Evolutionary conservation across 1,140 invertebrate species (phyloP).

Genomic region (Metaphire vulgaris): DNA sequence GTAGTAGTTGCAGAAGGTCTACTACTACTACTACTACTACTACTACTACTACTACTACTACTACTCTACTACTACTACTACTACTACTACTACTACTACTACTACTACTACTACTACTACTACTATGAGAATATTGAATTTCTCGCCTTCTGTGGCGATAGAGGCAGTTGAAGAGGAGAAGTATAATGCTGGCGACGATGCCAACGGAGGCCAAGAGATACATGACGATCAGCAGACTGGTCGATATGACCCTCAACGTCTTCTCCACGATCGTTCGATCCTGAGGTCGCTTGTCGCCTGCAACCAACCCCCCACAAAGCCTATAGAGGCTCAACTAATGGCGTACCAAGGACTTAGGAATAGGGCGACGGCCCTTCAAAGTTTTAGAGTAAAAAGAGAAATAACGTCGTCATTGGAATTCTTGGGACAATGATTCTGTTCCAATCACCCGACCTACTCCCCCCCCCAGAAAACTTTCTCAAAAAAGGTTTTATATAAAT

Average conservation of each 20-base stretch:
- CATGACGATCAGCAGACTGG: slow-evolving; percentile 84
- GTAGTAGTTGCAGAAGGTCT: too few relatives aligned
- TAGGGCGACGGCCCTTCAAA: not conserved
- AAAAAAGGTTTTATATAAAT: too few relatives aligned
- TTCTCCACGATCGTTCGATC: slow-evolving; percentile 82
- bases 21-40: too few relatives aligned
- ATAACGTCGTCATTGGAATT: not conserved
- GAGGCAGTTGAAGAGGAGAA: slow-evolving; percentile 84
- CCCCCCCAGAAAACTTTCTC: not conserved
- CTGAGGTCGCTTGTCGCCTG: slow-evolving; percentile 74
- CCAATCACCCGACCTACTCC: not conserved
- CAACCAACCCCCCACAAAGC: slow-evolving; percentile 32
- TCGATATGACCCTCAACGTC: slow-evolving; percentile 62
- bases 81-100: too few relatives aligned
- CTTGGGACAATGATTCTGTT: not conserved
- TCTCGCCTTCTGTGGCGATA: slow-evolving; percentile 80
- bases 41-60: too few relatives aligned
- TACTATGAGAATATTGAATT: too few relatives aligned
- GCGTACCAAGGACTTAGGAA: slow-evolving; percentile 12
- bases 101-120: too few relatives aligned
- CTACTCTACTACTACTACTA: too few relatives aligned
- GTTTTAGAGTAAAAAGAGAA: not conserved
- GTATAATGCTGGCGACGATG: slow-evolving; percentile 69
- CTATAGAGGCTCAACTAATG: slow-evolving; percentile 29
- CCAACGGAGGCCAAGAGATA: slow-evolving; percentile 76